Evolutionary conservation across 2,113 vertebrate genomes (phyloP), one percentile per base, ranked within the genome.

Genomic region (Perca schrenkii): DNA sequence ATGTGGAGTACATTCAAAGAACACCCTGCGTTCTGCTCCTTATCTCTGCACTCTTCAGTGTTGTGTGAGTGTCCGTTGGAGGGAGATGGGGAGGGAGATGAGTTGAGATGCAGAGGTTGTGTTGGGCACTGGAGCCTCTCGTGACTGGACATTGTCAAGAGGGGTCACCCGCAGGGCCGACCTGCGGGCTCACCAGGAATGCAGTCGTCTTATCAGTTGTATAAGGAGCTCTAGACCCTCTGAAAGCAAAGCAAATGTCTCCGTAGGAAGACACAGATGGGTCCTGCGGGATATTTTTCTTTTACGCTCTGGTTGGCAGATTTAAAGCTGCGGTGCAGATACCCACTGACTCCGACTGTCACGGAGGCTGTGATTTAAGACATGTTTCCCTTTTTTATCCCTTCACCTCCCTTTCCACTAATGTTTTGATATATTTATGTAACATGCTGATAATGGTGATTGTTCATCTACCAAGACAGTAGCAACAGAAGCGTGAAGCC

Each of bases 61-160:
- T 43, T 22, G 89, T 83, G 90, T 89, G 86, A 91, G 86, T 87
- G 87, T 91, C 70, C 43, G 82, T 70, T 75, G 68, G 82, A 54
- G 76, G 86, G 46, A 80, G 75, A 79, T 74, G 74, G 68, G 86
- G 89, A 67, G 69, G 70, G 65, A 79, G 75, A 82, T 65, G 80
- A 74, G 83, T 67, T 66, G 87, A 43, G 70, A 10, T 54, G 75
- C 56, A 40, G 21, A 25, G 74, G 63, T 19, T 0, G 64, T 36
- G 85, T 78, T 64, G 46, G 80, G 79, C 64, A 50, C 84, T 60
- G 88, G 84, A 84, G 89, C 91, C 88, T 88, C 74, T 82, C 54
- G 71, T 83, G 88, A 89, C 94, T 95, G 94, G 94, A 94, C 91
- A 95, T 83, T 90, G 93, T 95, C 93, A 94, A 94, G 86, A 92